These are phyloP conservation scores for Ecliptopera silaceata DNA, from an alignment of 2,888 invertebrate genomes.

Conservation along the genomic window DNA sequence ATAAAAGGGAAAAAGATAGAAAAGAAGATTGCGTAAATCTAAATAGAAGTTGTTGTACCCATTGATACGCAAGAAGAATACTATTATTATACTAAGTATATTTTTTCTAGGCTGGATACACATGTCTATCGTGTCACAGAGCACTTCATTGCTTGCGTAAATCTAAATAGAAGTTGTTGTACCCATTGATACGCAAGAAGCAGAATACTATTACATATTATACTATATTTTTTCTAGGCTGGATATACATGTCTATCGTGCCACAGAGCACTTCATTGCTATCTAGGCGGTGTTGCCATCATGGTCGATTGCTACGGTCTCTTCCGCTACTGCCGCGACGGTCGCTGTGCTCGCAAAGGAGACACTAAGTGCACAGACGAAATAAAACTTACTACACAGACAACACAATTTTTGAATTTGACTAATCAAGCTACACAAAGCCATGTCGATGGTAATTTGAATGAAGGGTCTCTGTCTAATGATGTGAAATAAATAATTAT, in stretches of 20 bases:
- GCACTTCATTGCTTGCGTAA: constrained; percentile 54
- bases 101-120: constrained; percentile 49
- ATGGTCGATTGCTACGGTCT: constrained; percentile 48
- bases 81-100: too few species aligned
- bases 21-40: too few species aligned
- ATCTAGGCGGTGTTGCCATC: constrained; percentile 46
- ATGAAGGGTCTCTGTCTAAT: background rate
- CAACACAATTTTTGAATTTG: constrained; percentile 1
- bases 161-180: too few species aligned
- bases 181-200: too few species aligned
- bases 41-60: too few species aligned
- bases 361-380: constrained; percentile 42
- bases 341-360: constrained; percentile 48
- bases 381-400: constrained; percentile 21
- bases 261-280: constrained; percentile 50
- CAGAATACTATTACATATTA: too few species aligned
- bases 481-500: background rate
- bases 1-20: too few species aligned
- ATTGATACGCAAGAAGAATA: too few species aligned
- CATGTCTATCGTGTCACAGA: constrained; percentile 46
- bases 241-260: constrained; percentile 52
- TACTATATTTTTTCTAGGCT: constrained; percentile 44
- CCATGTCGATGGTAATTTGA: background rate
- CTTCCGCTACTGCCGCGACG: constrained; percentile 49
- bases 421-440: constrained; percentile 1